Conservation (phyloP, 1,140 invertebrate genomes). For the roundworm (Caenorhabditis elegans) region DNA sequence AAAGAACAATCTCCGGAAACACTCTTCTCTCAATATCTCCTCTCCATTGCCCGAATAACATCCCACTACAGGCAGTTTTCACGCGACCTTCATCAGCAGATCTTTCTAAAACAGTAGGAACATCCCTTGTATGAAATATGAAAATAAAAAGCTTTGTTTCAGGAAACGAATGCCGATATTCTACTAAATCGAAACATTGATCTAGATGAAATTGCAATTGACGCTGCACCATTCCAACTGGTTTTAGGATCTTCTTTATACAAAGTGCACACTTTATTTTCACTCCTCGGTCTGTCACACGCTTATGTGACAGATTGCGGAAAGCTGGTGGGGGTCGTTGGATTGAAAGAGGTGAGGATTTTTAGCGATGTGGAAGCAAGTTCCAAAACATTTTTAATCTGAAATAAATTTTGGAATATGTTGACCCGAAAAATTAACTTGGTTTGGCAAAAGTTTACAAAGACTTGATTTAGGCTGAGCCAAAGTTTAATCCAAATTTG, state of each 20-base stretch:
- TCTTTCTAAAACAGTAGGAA: not conserved
- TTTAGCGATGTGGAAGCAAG: too few species aligned
- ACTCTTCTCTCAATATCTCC: slow-evolving; percentile 44
- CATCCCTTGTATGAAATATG: not conserved
- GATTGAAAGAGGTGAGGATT: slow-evolving; percentile 81
- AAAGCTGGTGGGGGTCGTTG: slow-evolving; percentile 88
- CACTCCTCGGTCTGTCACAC: slow-evolving; percentile 90
- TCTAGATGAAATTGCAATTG: slow-evolving; percentile 85
- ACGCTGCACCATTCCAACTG: slow-evolving; percentile 94
- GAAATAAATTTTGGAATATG: too few species aligned
- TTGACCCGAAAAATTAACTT: too few species aligned
- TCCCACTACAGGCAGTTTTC: slow-evolving; percentile 37
- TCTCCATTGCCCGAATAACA: slow-evolving; percentile 41
- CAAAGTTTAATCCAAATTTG: too few species aligned
- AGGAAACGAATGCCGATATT: slow-evolving; percentile 41
- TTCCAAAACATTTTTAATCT: too few species aligned
- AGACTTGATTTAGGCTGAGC: too few species aligned
- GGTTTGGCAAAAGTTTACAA: too few species aligned
- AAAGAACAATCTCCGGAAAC: slow-evolving; percentile 40
- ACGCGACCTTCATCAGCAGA: not conserved
- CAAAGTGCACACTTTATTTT: slow-evolving; percentile 94
- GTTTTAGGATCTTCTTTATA: slow-evolving; percentile 91
- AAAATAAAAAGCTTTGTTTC: not conserved
- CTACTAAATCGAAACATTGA: slow-evolving; percentile 77
- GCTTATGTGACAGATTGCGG: slow-evolving; percentile 97